Evolutionary conservation across 2,888 invertebrate genomes (phyloP).

Genomic region (Embidobia sp.): DNA sequence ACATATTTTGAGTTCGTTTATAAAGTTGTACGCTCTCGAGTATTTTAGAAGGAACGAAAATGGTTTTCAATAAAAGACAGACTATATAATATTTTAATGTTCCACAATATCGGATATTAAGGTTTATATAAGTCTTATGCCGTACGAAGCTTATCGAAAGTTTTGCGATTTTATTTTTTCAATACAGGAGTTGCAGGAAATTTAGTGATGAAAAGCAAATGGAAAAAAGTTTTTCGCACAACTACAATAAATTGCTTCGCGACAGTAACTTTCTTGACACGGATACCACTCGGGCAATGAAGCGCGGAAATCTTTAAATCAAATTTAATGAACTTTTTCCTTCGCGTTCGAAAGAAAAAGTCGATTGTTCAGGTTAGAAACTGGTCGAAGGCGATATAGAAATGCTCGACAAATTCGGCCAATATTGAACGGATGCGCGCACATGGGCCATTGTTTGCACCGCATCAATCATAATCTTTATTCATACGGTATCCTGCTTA

Average conservation of each 20-base stretch:
- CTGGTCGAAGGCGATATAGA: background rate
- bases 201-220: conserved; percentile 4
- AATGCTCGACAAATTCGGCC: conserved; percentile 13
- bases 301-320: conserved; percentile 3
- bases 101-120: too few species aligned
- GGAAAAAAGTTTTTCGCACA: background rate
- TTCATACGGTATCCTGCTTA: conserved; percentile 59
- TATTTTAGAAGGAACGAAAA: too few species aligned
- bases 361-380: background rate
- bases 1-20: too few species aligned
- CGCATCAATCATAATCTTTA: conserved; percentile 69
- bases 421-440: background rate
- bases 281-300: conserved; percentile 10
- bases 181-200: conserved; percentile 4
- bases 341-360: background rate
- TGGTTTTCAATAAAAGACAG: too few species aligned
- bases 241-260: conserved; percentile 11
- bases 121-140: too few species aligned
- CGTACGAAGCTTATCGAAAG: background rate
- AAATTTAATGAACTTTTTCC: conserved; percentile 8
- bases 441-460: conserved; percentile 19
- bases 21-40: too few species aligned
- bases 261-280: conserved; percentile 2
- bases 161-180: background rate
- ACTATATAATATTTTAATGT: too few species aligned